Base-by-base conservation (phyloP, 2,113 vertebrate species). In the Todiramphus saurophagus region DNA sequence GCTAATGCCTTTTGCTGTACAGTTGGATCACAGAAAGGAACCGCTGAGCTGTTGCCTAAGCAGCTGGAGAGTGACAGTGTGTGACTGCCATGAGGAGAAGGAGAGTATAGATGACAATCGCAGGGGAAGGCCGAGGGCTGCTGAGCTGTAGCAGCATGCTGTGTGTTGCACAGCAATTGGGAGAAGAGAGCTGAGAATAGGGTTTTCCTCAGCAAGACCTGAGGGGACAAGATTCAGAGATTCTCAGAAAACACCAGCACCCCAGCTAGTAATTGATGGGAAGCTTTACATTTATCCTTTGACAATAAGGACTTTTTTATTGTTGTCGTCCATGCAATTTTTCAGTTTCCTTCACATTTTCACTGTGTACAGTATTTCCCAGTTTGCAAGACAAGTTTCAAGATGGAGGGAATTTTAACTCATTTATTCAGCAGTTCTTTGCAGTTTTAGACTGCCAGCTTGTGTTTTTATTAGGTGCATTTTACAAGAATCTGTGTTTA, bases 61-160 rank as follows among this genome's bases (percentile, higher is more conserved):
- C 91, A 92, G 94, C 94, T 90, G 89, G 89, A 80, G 64, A 92
- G 43, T 86, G 76, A 81, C 91, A 81, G 85, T 23, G 46, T 77
- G 68, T 77, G 83, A 70, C 83, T 77, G 76, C 59, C 17, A 0
- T 37, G 13, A 74, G 63, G 91, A 90, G 46, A 62, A 60, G 33
- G 59, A 90, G 83, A 93, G 72, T 75, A 76, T 16, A 55, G 43
- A 93, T 75, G 91, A 51, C 46, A 91, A 21, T 83, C 73, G 63
- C 16, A 4, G 50, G 68, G 60, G 51, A 92, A 78, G 53, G 56
- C 83, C 89, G 51, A 17, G 46, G 64, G 73, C 69, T 94, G 51
- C 69, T 68, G 80, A 91, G 87, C 81, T 50, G 0, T 75, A 64
- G 69, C 86, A 70, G 73, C 56, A 33, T 4, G 3, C 51, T 78